phyloP scores from a whole-genome alignment of 2,113 vertebrate species.

The Jaculus jaculus region DNA sequence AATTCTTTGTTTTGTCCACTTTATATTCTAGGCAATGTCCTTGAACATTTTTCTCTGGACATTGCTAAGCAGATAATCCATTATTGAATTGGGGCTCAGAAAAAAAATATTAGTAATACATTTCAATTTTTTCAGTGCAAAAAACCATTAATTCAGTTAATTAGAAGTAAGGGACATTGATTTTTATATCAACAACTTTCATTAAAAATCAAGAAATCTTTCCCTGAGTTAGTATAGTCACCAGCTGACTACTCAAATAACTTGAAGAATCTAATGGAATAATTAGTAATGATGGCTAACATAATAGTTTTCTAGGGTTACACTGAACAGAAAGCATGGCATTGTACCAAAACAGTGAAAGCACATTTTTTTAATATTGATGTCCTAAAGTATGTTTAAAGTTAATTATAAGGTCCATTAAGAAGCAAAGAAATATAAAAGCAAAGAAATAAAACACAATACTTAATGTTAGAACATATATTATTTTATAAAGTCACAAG shows the following conservation, averaged over 20 bases:
- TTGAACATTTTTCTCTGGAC: background rate
- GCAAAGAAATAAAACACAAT: no score
- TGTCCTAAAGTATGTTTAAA: background rate
- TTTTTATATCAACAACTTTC: constrained; percentile 10
- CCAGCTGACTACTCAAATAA: background rate
- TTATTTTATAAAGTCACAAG: no score
- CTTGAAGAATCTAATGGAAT: background rate
- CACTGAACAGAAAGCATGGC: background rate
- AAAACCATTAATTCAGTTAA: constrained; percentile 39
- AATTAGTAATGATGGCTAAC: background rate
- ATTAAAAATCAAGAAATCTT: background rate
- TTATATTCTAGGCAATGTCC: background rate
- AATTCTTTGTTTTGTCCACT: background rate
- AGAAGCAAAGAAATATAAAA: no score
- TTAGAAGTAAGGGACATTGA: constrained; percentile 9
- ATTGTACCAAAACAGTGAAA: background rate
- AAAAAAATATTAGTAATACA: background rate
- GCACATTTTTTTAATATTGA: no score
- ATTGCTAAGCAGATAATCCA: constrained; percentile 38
- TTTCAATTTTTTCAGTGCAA: background rate
- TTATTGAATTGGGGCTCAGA: background rate
- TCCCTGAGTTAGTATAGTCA: background rate
- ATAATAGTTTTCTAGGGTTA: no score
- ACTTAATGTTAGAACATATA: no score
- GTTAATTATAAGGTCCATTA: background rate